Conservation (phyloP, 2,888 invertebrate species). For the Shargacucullia verbasci region DNA sequence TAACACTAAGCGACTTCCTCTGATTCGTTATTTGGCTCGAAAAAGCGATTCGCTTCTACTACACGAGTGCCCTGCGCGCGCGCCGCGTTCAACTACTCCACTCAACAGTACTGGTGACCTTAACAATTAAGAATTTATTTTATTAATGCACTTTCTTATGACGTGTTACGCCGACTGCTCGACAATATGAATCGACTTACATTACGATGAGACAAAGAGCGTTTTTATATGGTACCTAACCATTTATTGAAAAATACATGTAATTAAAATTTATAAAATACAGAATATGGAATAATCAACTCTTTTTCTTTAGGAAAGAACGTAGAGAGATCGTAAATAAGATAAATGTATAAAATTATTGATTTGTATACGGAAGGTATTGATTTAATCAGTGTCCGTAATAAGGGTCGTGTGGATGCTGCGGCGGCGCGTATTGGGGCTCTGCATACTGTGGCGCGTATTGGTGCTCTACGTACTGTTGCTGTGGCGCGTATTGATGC, state of each 20-base stretch:
- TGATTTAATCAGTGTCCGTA: conserved; percentile 69
- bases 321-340: conserved; percentile 35
- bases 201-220: conserved; percentile 68
- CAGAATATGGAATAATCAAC: conserved; percentile 29
- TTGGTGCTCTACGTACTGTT: conserved; percentile 42
- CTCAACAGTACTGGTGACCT: conserved; percentile 81
- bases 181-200: conserved; percentile 55
- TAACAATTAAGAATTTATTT: conserved; percentile 87
- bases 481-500: conserved; percentile 38
- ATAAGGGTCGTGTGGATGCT: conserved; percentile 77
- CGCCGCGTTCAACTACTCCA: conserved; percentile 81
- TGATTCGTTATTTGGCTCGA: conserved; percentile 72
- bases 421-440: conserved; percentile 40
- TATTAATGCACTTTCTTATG: conserved; percentile 88
- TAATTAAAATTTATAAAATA: conserved; percentile 25
- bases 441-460: conserved; percentile 45
- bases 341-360: conserved; percentile 1
- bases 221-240: conserved; percentile 28
- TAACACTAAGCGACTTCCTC: conserved; percentile 84
- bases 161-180: conserved; percentile 67
- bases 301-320: conserved; percentile 52
- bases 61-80: conserved; percentile 86
- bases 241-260: conserved; percentile 33
- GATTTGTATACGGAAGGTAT: neutral
- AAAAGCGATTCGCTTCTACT: conserved; percentile 85